A percentile compares a stretch with the other conserved stretches of the same genome.
Conservation (phyloP, 2,888 invertebrate genomes). For the Cosmorhoe ocellata region DNA sequence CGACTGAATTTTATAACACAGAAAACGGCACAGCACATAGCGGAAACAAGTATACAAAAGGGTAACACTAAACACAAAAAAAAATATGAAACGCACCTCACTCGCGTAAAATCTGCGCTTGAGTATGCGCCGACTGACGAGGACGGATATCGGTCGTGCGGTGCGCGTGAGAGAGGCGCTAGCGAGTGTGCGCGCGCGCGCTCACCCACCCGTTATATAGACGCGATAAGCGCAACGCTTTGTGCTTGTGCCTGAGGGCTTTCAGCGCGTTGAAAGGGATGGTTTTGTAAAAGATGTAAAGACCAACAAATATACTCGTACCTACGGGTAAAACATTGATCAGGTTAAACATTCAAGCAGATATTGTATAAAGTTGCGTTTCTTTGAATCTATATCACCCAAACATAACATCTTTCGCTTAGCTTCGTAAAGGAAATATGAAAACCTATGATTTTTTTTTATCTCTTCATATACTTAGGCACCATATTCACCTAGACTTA, state of each 20-base stretch:
- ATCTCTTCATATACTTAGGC: too few relatives aligned
- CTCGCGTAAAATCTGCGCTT: constrained; percentile 53
- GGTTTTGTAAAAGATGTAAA: constrained; percentile 5
- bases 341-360: too few relatives aligned
- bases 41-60: constrained; percentile 34
- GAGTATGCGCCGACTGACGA: constrained; percentile 57
- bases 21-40: constrained; percentile 37
- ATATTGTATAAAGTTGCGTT: too few relatives aligned
- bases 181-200: constrained; percentile 78
- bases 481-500: too few relatives aligned
- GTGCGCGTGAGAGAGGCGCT: constrained; percentile 59
- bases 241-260: constrained; percentile 38
- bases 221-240: constrained; percentile 63
- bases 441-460: too few relatives aligned
- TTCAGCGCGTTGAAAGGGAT: constrained; percentile 26
- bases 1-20: constrained; percentile 8
- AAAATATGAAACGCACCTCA: constrained; percentile 67
- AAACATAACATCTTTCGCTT: too few relatives aligned
- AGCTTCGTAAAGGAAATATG: too few relatives aligned
- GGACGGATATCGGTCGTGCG: constrained; percentile 65
- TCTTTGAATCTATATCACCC: too few relatives aligned
- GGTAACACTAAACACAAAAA: constrained; percentile 30
- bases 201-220: constrained; percentile 61
- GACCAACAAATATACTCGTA: too few relatives aligned
- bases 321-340: too few relatives aligned